phyloP scores from a whole-genome alignment of 2,888 invertebrate species.

The Acutogordius australiensis region DNA sequence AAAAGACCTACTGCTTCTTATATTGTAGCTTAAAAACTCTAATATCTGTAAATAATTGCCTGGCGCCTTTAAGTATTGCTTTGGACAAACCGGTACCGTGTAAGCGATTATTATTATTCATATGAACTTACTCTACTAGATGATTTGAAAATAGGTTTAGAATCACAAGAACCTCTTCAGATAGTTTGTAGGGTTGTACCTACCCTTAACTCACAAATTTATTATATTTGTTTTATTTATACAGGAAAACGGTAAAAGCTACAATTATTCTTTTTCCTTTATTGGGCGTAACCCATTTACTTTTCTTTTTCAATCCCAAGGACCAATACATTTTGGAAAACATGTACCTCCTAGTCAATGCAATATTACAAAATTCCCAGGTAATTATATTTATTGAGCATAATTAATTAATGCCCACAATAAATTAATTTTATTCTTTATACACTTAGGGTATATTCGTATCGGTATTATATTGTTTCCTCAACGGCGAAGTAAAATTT shows the following conservation, averaged over 20 bases:
- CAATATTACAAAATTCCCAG: slow-evolving; percentile 29
- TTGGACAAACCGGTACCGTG: too few relatives aligned
- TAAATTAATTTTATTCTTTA: neutral
- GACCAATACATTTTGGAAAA: slow-evolving; percentile 21
- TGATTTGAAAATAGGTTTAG: too few relatives aligned
- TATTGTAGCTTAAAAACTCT: too few relatives aligned
- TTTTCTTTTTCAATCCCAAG: slow-evolving; percentile 27
- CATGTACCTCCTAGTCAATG: slow-evolving; percentile 28
- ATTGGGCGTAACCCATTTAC: slow-evolving; percentile 29
- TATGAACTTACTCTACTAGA: too few relatives aligned
- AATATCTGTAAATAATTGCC: too few relatives aligned
- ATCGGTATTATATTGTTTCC: neutral
- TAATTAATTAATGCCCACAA: neutral
- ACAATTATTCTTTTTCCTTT: slow-evolving; percentile 30
- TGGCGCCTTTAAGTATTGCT: too few relatives aligned
- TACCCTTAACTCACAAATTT: too few relatives aligned
- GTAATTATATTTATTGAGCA: slow-evolving; percentile 18
- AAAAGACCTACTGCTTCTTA: too few relatives aligned
- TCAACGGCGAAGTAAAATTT: slow-evolving; percentile 4
- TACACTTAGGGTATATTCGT: neutral
- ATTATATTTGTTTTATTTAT: neutral
- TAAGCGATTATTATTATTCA: too few relatives aligned
- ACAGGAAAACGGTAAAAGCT: slow-evolving; percentile 28
- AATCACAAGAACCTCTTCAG: too few relatives aligned
- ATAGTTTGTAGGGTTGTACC: too few relatives aligned